phyloP scores from a whole-genome alignment of 2,797 vertebrate species.

The Acipenser oxyrinchus region DNA sequence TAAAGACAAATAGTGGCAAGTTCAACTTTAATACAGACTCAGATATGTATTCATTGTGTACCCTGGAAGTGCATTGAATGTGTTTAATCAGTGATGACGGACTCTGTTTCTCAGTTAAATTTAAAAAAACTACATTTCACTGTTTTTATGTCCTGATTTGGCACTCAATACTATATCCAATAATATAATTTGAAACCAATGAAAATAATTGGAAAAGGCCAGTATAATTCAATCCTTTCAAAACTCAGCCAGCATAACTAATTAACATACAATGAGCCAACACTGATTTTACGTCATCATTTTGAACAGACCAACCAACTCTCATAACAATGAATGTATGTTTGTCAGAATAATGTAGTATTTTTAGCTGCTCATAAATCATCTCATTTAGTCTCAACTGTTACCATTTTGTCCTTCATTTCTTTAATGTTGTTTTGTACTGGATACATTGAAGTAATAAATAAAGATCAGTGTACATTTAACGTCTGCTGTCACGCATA shows the following conservation, averaged over 20 bases:
- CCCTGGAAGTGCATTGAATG: not conserved
- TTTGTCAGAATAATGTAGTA: too few species aligned
- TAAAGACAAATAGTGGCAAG: slow-evolving; percentile 19
- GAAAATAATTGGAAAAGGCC: not conserved
- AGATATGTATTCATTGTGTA: not conserved
- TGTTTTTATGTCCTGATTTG: too few species aligned
- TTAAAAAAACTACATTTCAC: too few species aligned
- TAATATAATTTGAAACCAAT: not conserved
- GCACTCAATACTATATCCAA: not conserved
- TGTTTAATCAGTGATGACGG: not conserved
- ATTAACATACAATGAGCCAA: not conserved
- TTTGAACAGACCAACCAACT: not conserved
- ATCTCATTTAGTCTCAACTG: too few species aligned
- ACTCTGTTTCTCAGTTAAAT: too few species aligned
- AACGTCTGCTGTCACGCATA: too few species aligned
- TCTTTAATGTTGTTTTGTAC: too few species aligned
- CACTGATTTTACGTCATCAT: not conserved
- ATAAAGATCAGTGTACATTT: too few species aligned
- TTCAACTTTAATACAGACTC: not conserved
- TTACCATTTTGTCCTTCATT: too few species aligned
- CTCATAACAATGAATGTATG: too few species aligned
- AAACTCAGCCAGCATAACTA: not conserved
- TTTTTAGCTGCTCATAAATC: too few species aligned
- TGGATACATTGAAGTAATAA: too few species aligned
- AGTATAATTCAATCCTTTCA: not conserved